Evolutionary conservation across 2,888 invertebrate genomes (phyloP), one percentile per base, ranked within the genome.

Genomic region (Shargacucullia verbasci): DNA sequence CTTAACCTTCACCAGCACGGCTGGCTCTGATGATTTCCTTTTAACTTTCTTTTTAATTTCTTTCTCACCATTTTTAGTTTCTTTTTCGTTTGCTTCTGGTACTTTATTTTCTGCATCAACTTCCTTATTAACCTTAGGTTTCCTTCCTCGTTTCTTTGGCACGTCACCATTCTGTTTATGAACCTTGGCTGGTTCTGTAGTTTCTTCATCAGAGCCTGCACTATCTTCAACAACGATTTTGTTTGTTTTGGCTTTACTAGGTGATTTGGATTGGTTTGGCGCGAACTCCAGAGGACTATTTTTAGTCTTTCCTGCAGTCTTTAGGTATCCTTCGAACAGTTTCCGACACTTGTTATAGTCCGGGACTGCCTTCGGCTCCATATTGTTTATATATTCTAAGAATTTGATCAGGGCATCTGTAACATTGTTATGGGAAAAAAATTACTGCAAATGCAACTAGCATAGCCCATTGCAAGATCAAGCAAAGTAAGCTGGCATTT

Each of bases 301-400:
- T 46, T 94, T 88, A 0, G 94, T 83, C 37, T 95, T 94, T 8
- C 95, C 96, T 46, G 95, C 86, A 14, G 92, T 88, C 79, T 96
- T 96, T 0, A 98, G 87, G 11, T 96, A 97, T 39, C 88, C 88
- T 20, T 91, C 87, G 66, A 98, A 96, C 12, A 97, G 89, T 61
- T 95, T 94, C 12, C 95, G 94, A 66, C 97, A 96, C 83, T 96
- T 96, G 0, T 95, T 90, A 82, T 98, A 98, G 83, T 98, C 95
- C 0, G 98, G 97, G 11, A 87, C 88, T 13, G 96, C 95, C 76
- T 97, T 95, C 72, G 96, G 97, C 66, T 96, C 94, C 76, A 98
- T 73, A 35, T 95, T 94, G 44, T 95, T 92, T 3, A 97, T 94
- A 80, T 97, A 96, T 60, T 95, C 95, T 74, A 98, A 94, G 79